Conservation (phyloP, 2,888 invertebrate species). For the Chironomus tentans region DNA sequence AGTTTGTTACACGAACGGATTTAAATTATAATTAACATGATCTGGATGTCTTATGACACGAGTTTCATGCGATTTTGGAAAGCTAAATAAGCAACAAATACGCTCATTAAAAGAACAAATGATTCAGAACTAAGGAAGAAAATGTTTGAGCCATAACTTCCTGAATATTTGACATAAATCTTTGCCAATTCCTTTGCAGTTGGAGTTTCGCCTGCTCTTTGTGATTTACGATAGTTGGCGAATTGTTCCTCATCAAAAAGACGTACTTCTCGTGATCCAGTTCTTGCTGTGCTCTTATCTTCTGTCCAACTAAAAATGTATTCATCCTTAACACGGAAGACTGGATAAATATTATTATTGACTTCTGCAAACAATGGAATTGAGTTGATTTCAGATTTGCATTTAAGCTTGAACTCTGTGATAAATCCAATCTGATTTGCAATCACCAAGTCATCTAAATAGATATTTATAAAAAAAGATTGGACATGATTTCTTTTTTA, state of each 20-base stretch:
- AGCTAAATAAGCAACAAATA: slow-evolving; percentile 77
- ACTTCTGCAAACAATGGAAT: slow-evolving; percentile 16
- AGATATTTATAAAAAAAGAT: neutral
- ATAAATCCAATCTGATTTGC: slow-evolving; percentile 19
- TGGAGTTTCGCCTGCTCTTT: slow-evolving; percentile 57
- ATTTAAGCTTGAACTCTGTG: slow-evolving; percentile 1
- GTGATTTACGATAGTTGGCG: slow-evolving; percentile 72
- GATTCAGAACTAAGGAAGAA: slow-evolving; percentile 83
- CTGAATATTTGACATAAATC: slow-evolving; percentile 60
- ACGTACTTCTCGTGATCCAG: slow-evolving; percentile 70
- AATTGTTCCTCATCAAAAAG: slow-evolving; percentile 90
- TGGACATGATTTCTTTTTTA: neutral
- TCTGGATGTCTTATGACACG: slow-evolving; percentile 47
- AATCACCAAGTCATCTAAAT: slow-evolving; percentile 15
- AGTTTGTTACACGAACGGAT: too few species aligned
- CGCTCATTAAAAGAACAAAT: slow-evolving; percentile 68
- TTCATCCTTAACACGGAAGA: slow-evolving; percentile 18
- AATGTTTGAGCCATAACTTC: slow-evolving; percentile 74
- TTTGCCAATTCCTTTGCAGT: slow-evolving; percentile 57
- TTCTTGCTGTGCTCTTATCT: slow-evolving; percentile 70
- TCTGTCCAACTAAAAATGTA: slow-evolving; percentile 86
- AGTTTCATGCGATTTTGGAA: slow-evolving; percentile 75
- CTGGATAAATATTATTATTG: slow-evolving; percentile 1
- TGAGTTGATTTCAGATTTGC: slow-evolving; percentile 6
- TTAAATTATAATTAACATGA: too few species aligned